Conservation (phyloP, 2,888 invertebrate genomes). For the Eledona agricola region DNA sequence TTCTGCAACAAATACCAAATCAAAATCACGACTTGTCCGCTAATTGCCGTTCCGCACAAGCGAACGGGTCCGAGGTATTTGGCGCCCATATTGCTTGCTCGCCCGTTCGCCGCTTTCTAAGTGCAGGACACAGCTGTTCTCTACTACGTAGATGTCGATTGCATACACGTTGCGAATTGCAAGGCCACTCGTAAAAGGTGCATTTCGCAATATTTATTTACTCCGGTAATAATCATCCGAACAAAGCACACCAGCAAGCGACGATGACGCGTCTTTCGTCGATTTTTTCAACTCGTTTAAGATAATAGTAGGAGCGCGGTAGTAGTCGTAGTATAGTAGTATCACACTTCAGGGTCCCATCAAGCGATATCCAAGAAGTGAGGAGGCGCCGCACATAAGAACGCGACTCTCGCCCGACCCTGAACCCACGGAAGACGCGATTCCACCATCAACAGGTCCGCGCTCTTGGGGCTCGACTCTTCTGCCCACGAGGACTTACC, state of each 20-base stretch:
- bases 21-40: conserved; percentile 24
- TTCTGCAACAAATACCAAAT: conserved; percentile 34
- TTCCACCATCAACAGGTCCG: conserved; percentile 57
- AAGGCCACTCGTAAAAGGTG: conserved; percentile 53
- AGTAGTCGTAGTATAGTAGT: conserved; percentile 1
- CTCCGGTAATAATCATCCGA: conserved; percentile 29
- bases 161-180: conserved; percentile 52
- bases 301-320: not conserved
- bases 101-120: too few species aligned
- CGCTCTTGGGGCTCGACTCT: conserved; percentile 29
- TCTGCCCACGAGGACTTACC: too few species aligned
- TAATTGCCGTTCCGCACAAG: conserved; percentile 41
- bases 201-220: conserved; percentile 48
- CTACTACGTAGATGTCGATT: conserved; percentile 52
- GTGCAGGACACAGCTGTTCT: conserved; percentile 55
- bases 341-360: conserved; percentile 49
- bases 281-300: not conserved
- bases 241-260: conserved; percentile 2
- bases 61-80: conserved; percentile 44
- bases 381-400: conserved; percentile 34
- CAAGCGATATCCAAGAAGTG: conserved; percentile 47
- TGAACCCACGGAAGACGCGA: conserved; percentile 51
- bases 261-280: not conserved
- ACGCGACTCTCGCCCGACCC: conserved; percentile 52
- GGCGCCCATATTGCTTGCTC: conserved; percentile 44